phyloP scores from a whole-genome alignment of 2,888 invertebrate species.

The Cordilura impudica region DNA sequence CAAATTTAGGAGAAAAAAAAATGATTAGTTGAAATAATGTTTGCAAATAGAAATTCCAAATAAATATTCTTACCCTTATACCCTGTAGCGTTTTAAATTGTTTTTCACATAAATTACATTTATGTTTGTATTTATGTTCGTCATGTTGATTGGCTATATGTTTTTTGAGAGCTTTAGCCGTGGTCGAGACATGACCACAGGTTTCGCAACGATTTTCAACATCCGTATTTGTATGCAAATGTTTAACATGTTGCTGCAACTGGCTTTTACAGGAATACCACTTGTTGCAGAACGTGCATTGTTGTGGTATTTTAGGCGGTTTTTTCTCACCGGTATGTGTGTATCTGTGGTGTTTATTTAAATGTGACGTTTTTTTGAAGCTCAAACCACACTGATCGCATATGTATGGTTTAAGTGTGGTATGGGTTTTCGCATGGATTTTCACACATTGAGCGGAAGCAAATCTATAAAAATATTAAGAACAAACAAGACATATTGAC shows the following conservation, averaged over 20 bases:
- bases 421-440: constrained; percentile 57
- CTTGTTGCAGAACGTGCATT: constrained; percentile 72
- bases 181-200: constrained; percentile 73
- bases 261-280: constrained; percentile 71
- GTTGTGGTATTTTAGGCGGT: constrained; percentile 66
- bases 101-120: constrained; percentile 75
- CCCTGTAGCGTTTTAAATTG: constrained; percentile 71
- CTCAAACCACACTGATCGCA: constrained; percentile 71
- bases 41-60: not conserved
- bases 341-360: constrained; percentile 70
- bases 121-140: constrained; percentile 68
- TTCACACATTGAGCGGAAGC: not conserved
- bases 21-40: too few species aligned
- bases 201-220: constrained; percentile 66
- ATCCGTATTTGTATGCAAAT: constrained; percentile 49
- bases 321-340: constrained; percentile 70
- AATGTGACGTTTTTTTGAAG: constrained; percentile 67
- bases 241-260: constrained; percentile 69
- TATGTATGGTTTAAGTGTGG: constrained; percentile 69
- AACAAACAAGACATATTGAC: not conserved
- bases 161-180: constrained; percentile 71
- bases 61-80: constrained; percentile 34
- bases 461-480: not conserved
- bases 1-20: not conserved
- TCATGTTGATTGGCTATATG: constrained; percentile 73